Base-by-base conservation (phyloP, 2,888 invertebrate genomes). In the Hipparchia semele region DNA sequence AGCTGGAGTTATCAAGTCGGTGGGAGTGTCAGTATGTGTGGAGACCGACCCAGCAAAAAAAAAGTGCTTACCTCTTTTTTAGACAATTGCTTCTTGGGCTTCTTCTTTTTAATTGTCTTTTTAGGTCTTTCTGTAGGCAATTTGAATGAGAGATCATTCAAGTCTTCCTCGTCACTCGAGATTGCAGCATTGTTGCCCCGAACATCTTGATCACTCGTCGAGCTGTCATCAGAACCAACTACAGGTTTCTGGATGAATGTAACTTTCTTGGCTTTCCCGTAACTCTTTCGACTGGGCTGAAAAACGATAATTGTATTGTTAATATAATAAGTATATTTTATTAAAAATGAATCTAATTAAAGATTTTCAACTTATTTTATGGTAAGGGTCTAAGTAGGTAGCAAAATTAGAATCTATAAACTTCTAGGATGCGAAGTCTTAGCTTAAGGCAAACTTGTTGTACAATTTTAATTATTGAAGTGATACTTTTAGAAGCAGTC, bases 271-370 rank as follows among this genome's bases (percentile, higher is more conserved):
- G 86, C 76, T 81, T 92, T 93, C 1, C 88, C 87, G 73, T 94
- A 94, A 76, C 94, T 94, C 78, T 91, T 93, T 54, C 91, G 85
- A 3, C 80, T 79, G 46, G 86, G 87, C 94, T 93, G 87, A 84
- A 88, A 74, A n/a, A n/a, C 5, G 13, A 23, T 9, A 9, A 58
- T 13, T 23, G 13, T 56, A 13, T 13, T n/a, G 7, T 56, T 54
- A n/a, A 54, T 1, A 6, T 6, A 6, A 54, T 54, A 6, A n/a
- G 2, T 12, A 2, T n/a, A 54, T n/a, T 12, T 54, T n/a, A n/a
- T n/a, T 54, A 10, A 54, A 54, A 12, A 2, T 54, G 12, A 1
- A 49, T 7, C 0, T 7, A 4, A 49, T 49, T 49, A 0, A 49
- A 6, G 39, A 39, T 39, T 39, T 39, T 39, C 0, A 5, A 39